Conservation (phyloP, 1,140 invertebrate genomes). For the Caenorhabditis briggsae region DNA sequence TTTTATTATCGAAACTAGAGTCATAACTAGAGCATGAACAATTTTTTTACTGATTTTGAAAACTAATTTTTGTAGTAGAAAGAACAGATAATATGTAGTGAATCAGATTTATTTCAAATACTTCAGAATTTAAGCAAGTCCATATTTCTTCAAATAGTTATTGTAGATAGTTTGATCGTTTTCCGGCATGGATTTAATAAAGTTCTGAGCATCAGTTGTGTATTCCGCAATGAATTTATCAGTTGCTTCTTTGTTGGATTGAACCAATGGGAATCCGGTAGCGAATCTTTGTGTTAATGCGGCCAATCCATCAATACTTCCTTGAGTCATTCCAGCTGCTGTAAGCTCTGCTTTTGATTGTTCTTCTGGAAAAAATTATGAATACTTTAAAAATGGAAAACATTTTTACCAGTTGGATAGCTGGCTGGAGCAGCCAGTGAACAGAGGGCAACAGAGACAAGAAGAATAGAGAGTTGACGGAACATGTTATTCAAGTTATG, state of each 20-base stretch:
- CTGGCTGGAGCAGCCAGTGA: not conserved
- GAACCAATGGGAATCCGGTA: constrained; percentile 1
- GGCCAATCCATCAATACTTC: constrained; percentile 24
- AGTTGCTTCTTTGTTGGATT: constrained; percentile 7
- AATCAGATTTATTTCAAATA: too few relatives aligned
- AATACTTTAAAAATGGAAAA: not conserved
- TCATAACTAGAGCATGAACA: too few relatives aligned
- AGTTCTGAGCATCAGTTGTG: not conserved
- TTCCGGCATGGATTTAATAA: not conserved
- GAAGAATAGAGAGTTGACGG: too few relatives aligned
- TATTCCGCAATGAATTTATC: not conserved
- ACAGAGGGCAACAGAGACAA: too few relatives aligned
- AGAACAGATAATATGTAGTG: too few relatives aligned
- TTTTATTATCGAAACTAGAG: not conserved
- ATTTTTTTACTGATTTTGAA: too few relatives aligned
- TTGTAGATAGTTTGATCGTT: not conserved
- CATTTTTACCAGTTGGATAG: constrained; percentile 19
- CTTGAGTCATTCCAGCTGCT: constrained; percentile 20
- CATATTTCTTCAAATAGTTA: not conserved
- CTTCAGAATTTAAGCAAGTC: not conserved
- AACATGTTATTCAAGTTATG: too few relatives aligned
- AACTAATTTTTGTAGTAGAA: too few relatives aligned
- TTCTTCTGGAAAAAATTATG: not conserved
- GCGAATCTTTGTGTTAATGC: constrained; percentile 13
- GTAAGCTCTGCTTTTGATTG: not conserved